These are phyloP conservation scores for Aquatica leii DNA, from an alignment of 2,888 invertebrate species.

Conservation along the genomic window DNA sequence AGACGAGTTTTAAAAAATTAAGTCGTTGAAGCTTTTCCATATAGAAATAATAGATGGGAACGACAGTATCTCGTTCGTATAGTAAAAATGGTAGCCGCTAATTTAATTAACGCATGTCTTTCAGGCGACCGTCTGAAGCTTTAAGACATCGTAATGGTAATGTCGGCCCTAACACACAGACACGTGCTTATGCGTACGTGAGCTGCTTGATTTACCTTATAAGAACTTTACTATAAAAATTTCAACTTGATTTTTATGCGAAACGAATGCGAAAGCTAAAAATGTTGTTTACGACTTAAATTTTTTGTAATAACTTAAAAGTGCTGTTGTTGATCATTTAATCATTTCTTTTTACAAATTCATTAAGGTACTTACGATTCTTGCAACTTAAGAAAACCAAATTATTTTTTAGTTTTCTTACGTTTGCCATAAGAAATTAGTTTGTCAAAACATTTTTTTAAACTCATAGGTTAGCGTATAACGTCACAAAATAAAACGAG, in stretches of 20 bases:
- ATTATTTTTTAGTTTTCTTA: too few species aligned
- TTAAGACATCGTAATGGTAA: conserved; percentile 33
- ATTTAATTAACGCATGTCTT: conserved; percentile 35
- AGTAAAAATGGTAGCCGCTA: conserved; percentile 28
- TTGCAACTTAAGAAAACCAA: too few species aligned
- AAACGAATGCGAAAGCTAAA: conserved; percentile 19
- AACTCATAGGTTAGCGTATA: too few species aligned
- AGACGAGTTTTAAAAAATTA: neutral
- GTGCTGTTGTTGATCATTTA: neutral
- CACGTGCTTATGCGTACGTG: conserved; percentile 27
- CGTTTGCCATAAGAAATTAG: too few species aligned
- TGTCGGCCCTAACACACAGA: conserved; percentile 34
- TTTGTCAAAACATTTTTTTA: too few species aligned
- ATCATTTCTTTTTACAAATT: neutral
- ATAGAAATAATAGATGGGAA: conserved; percentile 21
- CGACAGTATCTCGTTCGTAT: conserved; percentile 27
- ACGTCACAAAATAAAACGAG: too few species aligned
- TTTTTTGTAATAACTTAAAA: conserved; percentile 3
- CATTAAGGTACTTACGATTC: too few species aligned
- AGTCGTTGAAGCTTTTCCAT: conserved; percentile 18
- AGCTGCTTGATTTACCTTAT: conserved; percentile 33
- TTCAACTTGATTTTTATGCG: conserved; percentile 29
- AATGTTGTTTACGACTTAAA: neutral
- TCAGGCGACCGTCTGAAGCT: conserved; percentile 34
- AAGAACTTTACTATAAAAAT: conserved; percentile 28